Evolutionary conservation across 2,888 invertebrate species (phyloP).

Genomic region (Deilephila porcellus): DNA sequence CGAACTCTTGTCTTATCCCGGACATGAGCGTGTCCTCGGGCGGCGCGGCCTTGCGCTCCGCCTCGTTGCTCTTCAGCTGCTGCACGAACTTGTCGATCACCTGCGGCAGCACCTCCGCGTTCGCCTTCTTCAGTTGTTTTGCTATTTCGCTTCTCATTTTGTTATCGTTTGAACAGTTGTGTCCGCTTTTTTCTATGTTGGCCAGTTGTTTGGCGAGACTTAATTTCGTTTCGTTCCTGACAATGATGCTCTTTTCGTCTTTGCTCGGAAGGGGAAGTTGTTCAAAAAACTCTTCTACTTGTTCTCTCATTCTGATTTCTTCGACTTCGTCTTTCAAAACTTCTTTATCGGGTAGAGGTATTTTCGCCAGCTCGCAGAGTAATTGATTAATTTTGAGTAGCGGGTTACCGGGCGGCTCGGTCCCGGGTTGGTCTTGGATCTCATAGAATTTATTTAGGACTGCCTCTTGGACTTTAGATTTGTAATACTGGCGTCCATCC

Average conservation of each 20-base stretch:
- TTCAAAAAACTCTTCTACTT: slow-evolving; percentile 57
- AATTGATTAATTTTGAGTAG: slow-evolving; percentile 58
- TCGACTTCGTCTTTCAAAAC: slow-evolving; percentile 57
- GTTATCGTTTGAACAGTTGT: slow-evolving; percentile 45
- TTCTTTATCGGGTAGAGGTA: slow-evolving; percentile 54
- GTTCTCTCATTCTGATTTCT: slow-evolving; percentile 60
- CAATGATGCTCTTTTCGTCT: slow-evolving; percentile 38
- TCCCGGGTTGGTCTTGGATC: slow-evolving; percentile 34
- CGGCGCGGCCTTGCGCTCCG: slow-evolving; percentile 43
- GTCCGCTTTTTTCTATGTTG: slow-evolving; percentile 56
- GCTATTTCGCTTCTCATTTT: slow-evolving; percentile 59
- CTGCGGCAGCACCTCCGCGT: slow-evolving; percentile 42
- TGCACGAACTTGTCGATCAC: slow-evolving; percentile 53
- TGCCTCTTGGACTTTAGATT: slow-evolving; percentile 52
- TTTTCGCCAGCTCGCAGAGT: slow-evolving; percentile 60
- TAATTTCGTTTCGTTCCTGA: slow-evolving; percentile 46
- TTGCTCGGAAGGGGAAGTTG: slow-evolving; percentile 42
- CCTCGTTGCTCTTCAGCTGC: slow-evolving; percentile 51
- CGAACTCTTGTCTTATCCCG: background rate
- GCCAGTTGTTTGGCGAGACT: slow-evolving; percentile 57
- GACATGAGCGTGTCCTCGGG: background rate
- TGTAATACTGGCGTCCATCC: slow-evolving; percentile 51
- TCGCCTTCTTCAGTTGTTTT: slow-evolving; percentile 53
- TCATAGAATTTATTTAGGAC: slow-evolving; percentile 48
- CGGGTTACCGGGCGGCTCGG: slow-evolving; percentile 38